Percentiles rank a stretch among this genome's conserved stretches.
Evolutionary conservation across 2,888 invertebrate species (phyloP).

Genomic region (Dugesia japonica): DNA sequence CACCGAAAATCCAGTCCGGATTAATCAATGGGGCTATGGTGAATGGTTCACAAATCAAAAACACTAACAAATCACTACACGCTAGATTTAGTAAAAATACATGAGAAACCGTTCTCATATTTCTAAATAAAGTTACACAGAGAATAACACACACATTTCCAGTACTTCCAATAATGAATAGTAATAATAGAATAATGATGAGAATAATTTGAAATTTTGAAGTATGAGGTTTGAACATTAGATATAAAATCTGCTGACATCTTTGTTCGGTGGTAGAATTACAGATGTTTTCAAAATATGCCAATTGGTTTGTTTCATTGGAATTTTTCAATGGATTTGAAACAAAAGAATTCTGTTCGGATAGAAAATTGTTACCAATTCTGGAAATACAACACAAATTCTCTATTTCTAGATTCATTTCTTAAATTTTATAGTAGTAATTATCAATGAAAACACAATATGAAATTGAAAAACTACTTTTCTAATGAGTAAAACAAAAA

Average conservation of each 20-base stretch:
- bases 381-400: neutral
- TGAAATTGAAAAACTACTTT: too few species aligned
- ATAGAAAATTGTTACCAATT: neutral
- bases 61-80: conserved; percentile 61
- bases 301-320: neutral
- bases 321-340: neutral
- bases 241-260: neutral
- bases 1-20: conserved; percentile 51
- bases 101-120: conserved; percentile 44
- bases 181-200: neutral
- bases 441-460: too few species aligned
- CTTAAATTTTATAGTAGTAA: neutral
- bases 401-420: neutral
- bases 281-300: neutral
- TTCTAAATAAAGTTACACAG: conserved; percentile 5
- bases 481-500: too few species aligned
- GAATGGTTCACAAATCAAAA: conserved; percentile 58
- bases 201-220: neutral
- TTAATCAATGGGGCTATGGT: conserved; percentile 37
- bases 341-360: neutral
- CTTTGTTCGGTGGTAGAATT: neutral
- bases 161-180: neutral
- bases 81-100: conserved; percentile 60
- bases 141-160: conserved; percentile 24
- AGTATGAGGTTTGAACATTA: neutral